Conservation (phyloP, 2,797 vertebrate genomes). For the Silurus lanzhouensis region DNA sequence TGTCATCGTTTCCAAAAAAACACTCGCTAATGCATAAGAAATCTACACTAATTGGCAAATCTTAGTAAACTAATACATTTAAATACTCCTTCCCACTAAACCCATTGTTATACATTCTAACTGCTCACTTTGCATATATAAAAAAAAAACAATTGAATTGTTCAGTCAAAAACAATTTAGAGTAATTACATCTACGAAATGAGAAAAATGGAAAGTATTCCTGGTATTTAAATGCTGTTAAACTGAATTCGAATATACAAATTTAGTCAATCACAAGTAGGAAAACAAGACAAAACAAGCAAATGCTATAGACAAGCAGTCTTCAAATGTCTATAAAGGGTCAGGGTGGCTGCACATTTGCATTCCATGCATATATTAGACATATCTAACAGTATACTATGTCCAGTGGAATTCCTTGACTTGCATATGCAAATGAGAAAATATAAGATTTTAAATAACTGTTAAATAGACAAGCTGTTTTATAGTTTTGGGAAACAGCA, state of each 20-base stretch:
- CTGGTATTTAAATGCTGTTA: not conserved
- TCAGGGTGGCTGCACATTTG: not conserved
- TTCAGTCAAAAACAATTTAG: not conserved
- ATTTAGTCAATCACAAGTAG: not conserved
- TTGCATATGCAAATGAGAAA: not conserved
- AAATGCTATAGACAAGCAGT: not conserved
- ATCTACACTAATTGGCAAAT: not conserved
- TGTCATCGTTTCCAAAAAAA: not conserved
- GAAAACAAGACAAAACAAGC: not conserved
- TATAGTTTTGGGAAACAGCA: not conserved
- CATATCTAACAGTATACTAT: not conserved
- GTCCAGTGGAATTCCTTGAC: not conserved
- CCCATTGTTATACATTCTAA: not conserved
- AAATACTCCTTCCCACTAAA: not conserved
- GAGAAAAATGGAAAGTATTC: not conserved
- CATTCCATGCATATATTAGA: not conserved
- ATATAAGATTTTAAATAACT: not conserved
- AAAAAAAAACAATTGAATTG: not conserved
- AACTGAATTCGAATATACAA: not conserved
- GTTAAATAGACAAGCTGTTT: not conserved
- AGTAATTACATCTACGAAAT: not conserved
- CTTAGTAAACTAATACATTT: not conserved
- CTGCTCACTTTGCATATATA: not conserved
- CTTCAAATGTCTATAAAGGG: not conserved
- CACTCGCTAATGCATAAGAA: not conserved